A percentile compares a stretch with the other conserved stretches of the same genome.
These are phyloP conservation scores for Syngnathus floridae DNA, from an alignment of 2,113 vertebrate species.

Conservation along the genomic window DNA sequence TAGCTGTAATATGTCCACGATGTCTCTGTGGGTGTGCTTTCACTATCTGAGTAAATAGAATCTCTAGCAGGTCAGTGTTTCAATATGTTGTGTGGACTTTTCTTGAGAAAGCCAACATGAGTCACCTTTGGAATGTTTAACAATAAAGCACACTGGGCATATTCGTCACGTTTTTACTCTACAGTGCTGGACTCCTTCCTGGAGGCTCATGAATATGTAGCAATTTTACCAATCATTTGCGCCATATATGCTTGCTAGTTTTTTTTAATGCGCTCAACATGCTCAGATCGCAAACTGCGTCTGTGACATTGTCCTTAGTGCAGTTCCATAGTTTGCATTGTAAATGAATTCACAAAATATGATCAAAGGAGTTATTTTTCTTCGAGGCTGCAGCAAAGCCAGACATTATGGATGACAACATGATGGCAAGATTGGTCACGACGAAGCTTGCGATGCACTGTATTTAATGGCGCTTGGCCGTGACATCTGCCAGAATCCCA, in stretches of 20 bases:
- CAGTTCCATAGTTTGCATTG: not conserved
- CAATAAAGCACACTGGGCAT: not conserved
- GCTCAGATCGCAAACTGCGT: too few species aligned
- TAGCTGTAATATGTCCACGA: not conserved
- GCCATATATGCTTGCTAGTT: too few species aligned
- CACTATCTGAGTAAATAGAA: not conserved
- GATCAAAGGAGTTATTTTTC: not conserved
- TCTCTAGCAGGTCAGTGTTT: not conserved
- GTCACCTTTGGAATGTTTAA: not conserved
- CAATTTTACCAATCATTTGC: not conserved
- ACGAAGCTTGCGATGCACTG: not conserved
- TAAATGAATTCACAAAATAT: not conserved
- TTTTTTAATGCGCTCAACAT: too few species aligned
- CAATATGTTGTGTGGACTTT: not conserved
- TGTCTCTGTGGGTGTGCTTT: not conserved
- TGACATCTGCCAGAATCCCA: not conserved
- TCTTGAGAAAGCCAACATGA: not conserved
- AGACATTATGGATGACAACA: not conserved
- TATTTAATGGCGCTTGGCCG: not conserved
- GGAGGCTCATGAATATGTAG: not conserved
- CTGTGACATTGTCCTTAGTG: too few species aligned
- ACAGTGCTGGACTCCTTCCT: not conserved
- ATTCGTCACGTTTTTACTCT: not conserved
- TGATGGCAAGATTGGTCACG: not conserved
- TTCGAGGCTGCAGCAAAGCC: not conserved